A percentile compares a stretch with the other conserved stretches of the same genome.
phyloP scores from a whole-genome alignment of 2,113 vertebrate genomes.

The Herpailurus yagouaroundi region DNA sequence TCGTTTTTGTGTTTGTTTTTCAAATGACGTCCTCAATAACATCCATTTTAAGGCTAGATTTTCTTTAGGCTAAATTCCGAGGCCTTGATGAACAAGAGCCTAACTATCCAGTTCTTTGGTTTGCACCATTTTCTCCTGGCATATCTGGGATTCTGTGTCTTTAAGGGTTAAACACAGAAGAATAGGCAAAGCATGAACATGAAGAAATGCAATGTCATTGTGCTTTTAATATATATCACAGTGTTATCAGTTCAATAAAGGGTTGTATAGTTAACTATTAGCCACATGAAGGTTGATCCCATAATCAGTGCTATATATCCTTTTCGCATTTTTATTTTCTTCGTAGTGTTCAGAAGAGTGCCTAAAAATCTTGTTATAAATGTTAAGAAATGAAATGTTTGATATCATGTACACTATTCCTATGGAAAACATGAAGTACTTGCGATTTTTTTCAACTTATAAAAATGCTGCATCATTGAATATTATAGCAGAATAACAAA shows the following conservation, averaged over 20 bases:
- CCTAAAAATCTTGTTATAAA: neutral
- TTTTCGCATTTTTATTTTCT: neutral
- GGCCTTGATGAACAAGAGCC: neutral
- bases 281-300: neutral
- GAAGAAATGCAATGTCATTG: neutral
- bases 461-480: neutral
- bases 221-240: neutral
- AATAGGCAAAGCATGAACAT: neutral
- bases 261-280: neutral
- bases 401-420: neutral
- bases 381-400: constrained; percentile 18
- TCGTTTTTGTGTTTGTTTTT: neutral
- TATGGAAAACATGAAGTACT: neutral
- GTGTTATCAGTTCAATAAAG: neutral
- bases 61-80: neutral
- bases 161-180: neutral
- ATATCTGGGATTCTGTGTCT: neutral
- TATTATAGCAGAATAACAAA: neutral
- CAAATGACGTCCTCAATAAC: constrained; percentile 22
- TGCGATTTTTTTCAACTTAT: neutral
- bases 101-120: neutral
- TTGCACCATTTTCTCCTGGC: neutral
- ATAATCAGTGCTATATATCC: neutral
- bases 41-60: neutral
- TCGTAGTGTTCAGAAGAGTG: neutral